Conservation (phyloP, 2,888 invertebrate genomes). For the Nomada ferruginata region DNA sequence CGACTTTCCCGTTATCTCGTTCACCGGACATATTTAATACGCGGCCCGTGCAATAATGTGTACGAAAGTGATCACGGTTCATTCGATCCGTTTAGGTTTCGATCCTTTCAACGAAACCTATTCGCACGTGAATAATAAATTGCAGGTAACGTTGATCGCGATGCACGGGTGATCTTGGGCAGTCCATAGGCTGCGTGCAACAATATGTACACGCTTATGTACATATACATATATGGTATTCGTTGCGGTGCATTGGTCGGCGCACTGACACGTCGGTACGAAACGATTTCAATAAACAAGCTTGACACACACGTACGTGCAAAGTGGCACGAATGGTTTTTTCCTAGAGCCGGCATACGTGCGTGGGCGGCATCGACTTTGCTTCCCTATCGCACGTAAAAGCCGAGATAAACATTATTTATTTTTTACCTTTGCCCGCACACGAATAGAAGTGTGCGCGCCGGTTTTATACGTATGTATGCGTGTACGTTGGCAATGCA, state of each 20-base stretch:
- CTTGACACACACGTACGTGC: constrained; percentile 54
- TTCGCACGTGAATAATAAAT: constrained; percentile 31
- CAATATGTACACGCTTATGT: not conserved
- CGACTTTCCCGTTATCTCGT: not conserved
- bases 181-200: constrained; percentile 26
- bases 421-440: constrained; percentile 19
- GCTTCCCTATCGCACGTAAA: constrained; percentile 64
- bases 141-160: constrained; percentile 31
- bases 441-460: not conserved
- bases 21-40: not conserved
- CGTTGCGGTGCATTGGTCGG: constrained; percentile 21
- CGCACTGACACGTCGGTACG: constrained; percentile 45
- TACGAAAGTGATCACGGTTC: not conserved
- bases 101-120: not conserved
- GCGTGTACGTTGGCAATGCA: not conserved
- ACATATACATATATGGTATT: constrained; percentile 14
- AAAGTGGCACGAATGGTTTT: constrained; percentile 60
- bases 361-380: constrained; percentile 55
- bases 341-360: constrained; percentile 47
- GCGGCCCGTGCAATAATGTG: not conserved
- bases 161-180: constrained; percentile 16
- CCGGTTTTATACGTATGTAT: not conserved
- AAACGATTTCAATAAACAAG: constrained; percentile 63
- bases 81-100: not conserved
- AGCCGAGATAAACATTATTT: constrained; percentile 59